Evolutionary conservation across 2,888 invertebrate genomes (phyloP), one percentile per base, ranked within the genome.

Genomic region (Drosophila ezoana): DNA sequence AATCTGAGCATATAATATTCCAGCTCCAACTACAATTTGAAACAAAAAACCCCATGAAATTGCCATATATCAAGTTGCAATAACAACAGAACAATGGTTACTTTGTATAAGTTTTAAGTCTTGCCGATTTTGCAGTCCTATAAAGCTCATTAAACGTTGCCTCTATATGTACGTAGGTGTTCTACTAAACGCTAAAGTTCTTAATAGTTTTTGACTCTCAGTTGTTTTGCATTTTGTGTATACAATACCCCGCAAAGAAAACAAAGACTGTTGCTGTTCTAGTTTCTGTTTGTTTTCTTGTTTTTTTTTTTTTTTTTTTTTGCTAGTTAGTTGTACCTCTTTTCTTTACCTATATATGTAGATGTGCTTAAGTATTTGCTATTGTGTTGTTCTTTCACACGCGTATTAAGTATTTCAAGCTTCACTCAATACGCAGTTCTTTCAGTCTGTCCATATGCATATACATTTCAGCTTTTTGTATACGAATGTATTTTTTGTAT

Each of bases 301-400:
- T 43, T 18, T 14, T 10, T 18, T 18, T n/a, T 38, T 5, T n/a
- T 32, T 33, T 43, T 18, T 14, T 10, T 18, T 18, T n/a, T 38
- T 5, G 20, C 6, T 61, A 32, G 13, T 45, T 33, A 6, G 28
- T 47, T 54, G 35, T 44, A 35, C 18, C 16, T 47, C 11, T 47
- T 45, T 40, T 33, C 38, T 37, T 44, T 13, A 28, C 32, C 43
- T 32, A 37, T 43, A 38, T 38, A 37, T 43, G 32, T 37, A 32
- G 4, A 37, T 14, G 9, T 44, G 51, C 3, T 11, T 37, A n/a
- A 9, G 38, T 38, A 44, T 53, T 48, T 59, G 41, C n/a, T 37
- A 38, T 64, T 74, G 49, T 65, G 41, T 48, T 56, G 28, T 20
- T 62, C 44, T 66, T 73, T 73, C 78, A 73, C 78, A 76, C 78